phyloP scores from a whole-genome alignment of 2,888 invertebrate genomes.

The Abrostola tripartita region DNA sequence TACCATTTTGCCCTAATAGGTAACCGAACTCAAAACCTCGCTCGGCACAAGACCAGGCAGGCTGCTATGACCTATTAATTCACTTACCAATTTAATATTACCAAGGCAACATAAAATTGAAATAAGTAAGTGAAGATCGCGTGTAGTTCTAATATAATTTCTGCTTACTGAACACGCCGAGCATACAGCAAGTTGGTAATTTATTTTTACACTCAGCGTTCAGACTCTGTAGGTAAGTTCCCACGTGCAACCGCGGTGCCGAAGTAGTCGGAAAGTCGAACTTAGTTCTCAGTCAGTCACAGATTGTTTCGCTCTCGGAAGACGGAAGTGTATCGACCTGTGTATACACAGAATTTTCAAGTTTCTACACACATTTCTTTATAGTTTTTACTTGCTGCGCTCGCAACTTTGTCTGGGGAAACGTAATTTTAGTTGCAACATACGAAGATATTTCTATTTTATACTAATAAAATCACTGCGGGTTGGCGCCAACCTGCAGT shows the following conservation, averaged over 20 bases:
- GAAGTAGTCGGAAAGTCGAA: conserved; percentile 51
- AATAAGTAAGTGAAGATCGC: conserved; percentile 2
- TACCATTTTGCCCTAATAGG: too few relatives aligned
- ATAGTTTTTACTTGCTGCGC: not conserved
- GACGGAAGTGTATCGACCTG: conserved; percentile 31
- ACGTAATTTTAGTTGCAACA: too few relatives aligned
- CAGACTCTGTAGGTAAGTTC: conserved; percentile 30
- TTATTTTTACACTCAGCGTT: conserved; percentile 49
- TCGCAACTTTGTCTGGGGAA: too few relatives aligned
- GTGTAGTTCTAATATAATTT: conserved; percentile 32
- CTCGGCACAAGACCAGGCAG: too few relatives aligned
- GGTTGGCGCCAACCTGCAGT: too few relatives aligned
- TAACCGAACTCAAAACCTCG: too few relatives aligned
- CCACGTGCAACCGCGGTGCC: conserved; percentile 33
- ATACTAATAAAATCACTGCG: too few relatives aligned
- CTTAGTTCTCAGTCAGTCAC: conserved; percentile 52
- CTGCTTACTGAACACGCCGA: conserved; percentile 24
- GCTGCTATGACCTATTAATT: too few relatives aligned
- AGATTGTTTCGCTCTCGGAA: conserved; percentile 58
- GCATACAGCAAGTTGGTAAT: conserved; percentile 31
- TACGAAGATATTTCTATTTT: too few relatives aligned
- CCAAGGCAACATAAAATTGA: not conserved
- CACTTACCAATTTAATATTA: not conserved
- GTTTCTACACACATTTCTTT: not conserved
- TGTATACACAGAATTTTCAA: conserved; percentile 13